Conservation (phyloP, 2,113 vertebrate genomes). For the Macquaria australasica region DNA sequence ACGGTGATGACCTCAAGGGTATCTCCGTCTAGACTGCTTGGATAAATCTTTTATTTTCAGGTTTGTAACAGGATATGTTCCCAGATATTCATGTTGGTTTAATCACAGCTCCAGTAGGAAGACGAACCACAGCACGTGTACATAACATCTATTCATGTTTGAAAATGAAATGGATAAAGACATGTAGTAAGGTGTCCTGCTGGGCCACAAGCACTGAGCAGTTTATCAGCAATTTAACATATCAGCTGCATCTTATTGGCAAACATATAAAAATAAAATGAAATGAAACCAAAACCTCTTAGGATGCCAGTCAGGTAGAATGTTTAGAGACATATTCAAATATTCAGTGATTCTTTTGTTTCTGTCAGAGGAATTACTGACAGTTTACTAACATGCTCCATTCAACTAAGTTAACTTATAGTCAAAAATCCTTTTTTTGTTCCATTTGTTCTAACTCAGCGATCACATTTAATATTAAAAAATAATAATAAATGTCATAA, state of each 20-base stretch:
- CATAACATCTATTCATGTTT: neutral
- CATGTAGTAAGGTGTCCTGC: neutral
- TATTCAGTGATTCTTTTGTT: neutral
- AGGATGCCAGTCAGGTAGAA: neutral
- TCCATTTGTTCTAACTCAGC: neutral
- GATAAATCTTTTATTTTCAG: slow-evolving; percentile 42
- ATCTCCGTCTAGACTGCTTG: slow-evolving; percentile 60
- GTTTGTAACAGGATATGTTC: slow-evolving; percentile 32
- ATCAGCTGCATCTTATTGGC: neutral
- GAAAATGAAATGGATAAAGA: slow-evolving; percentile 8
- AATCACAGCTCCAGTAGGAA: slow-evolving; percentile 25
- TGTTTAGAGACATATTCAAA: neutral
- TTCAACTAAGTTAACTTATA: neutral
- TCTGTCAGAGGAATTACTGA: neutral
- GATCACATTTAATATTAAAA: neutral
- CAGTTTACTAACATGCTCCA: neutral
- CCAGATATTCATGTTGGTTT: slow-evolving; percentile 43
- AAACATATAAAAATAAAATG: too few relatives aligned
- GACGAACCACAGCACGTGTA: neutral
- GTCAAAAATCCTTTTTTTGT: too few relatives aligned
- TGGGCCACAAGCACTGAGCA: neutral
- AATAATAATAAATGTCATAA: neutral
- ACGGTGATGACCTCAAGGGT: slow-evolving; percentile 47
- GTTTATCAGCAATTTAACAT: neutral
- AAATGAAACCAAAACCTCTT: neutral